Conservation (phyloP, 2,888 invertebrate species). For the Mythimna loreyi region DNA sequence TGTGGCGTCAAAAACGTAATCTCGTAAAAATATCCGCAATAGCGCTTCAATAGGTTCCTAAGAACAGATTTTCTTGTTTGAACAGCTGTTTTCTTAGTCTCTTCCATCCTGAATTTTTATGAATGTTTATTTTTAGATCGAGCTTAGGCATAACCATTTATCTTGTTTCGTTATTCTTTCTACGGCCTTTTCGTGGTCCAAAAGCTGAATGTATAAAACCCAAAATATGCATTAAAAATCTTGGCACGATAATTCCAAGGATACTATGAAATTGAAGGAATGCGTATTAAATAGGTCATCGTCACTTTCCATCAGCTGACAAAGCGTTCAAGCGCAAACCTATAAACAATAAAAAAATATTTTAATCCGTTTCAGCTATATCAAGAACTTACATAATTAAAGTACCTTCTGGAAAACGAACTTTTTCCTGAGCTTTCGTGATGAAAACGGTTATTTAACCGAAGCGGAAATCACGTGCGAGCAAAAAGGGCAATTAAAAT, state of each 20-base stretch:
- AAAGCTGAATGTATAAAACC: not conserved
- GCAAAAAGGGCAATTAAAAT: slow-evolving; percentile 61
- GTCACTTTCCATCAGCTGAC: too few relatives aligned
- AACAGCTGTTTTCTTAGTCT: slow-evolving; percentile 44
- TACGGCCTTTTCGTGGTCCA: not conserved
- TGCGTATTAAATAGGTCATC: too few relatives aligned
- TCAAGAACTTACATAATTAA: slow-evolving; percentile 12
- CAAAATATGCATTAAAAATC: not conserved
- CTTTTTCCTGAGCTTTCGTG: slow-evolving; percentile 42
- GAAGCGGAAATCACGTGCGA: slow-evolving; percentile 60
- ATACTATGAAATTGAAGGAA: not conserved
- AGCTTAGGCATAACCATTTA: slow-evolving; percentile 5
- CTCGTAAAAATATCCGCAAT: slow-evolving; percentile 32
- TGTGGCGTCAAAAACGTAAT: slow-evolving; percentile 26
- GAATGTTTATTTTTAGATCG: slow-evolving; percentile 19
- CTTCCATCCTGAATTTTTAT: slow-evolving; percentile 7
- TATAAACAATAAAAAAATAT: too few relatives aligned
- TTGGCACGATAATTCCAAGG: not conserved
- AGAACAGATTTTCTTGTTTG: slow-evolving; percentile 48
- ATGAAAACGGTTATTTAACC: slow-evolving; percentile 47
- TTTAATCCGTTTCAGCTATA: not conserved
- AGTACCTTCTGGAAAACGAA: slow-evolving; percentile 21
- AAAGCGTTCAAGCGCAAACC: too few relatives aligned
- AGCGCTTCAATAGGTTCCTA: slow-evolving; percentile 22
- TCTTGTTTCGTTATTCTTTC: slow-evolving; percentile 11